Conservation (phyloP, 2,888 invertebrate species). For the Eupithecia pulchellata region DNA sequence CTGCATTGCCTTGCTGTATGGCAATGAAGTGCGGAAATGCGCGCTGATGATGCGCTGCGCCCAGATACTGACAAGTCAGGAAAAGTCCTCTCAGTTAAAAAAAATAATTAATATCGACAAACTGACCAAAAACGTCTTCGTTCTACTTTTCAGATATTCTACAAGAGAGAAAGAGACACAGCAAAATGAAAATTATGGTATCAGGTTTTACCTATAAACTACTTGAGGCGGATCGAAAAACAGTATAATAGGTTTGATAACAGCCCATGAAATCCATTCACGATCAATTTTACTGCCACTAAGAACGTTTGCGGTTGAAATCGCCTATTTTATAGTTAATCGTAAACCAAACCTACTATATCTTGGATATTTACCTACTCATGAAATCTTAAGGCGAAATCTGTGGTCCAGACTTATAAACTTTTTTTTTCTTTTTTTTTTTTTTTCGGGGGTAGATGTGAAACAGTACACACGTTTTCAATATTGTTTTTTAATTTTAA, state of each 20-base stretch:
- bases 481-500: too few species aligned
- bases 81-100: too few species aligned
- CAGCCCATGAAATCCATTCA: conserved; percentile 34
- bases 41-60: too few species aligned
- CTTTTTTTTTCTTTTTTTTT: too few species aligned
- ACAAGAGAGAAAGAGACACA: neutral
- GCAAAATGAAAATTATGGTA: neutral
- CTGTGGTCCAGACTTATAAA: neutral
- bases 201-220: conserved; percentile 19
- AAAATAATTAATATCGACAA: too few species aligned
- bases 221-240: conserved; percentile 36
- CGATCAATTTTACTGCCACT: conserved; percentile 36
- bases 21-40: too few species aligned
- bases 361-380: conserved; percentile 1
- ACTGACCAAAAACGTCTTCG: too few species aligned
- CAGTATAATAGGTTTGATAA: conserved; percentile 36
- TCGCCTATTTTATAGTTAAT: conserved; percentile 36
- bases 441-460: too few species aligned
- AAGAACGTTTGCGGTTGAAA: conserved; percentile 31
- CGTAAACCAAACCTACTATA: conserved; percentile 29
- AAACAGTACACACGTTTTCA: too few species aligned
- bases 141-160: neutral
- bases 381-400: neutral
- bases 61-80: too few species aligned
- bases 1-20: too few species aligned